Evolutionary conservation across 2,113 vertebrate species (phyloP).

Genomic region (Xiphophorus maculatus): DNA sequence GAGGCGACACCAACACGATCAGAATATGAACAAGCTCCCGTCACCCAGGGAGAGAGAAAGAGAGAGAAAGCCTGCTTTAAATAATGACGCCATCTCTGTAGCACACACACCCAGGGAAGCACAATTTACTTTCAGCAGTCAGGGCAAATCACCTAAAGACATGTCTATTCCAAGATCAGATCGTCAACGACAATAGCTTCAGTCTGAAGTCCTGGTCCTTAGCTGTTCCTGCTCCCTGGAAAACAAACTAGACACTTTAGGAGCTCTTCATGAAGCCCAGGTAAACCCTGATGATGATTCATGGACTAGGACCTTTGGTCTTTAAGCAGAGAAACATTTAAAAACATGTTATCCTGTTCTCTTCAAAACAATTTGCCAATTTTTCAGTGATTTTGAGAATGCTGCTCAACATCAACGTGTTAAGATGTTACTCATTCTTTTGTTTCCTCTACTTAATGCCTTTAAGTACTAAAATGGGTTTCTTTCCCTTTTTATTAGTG

Average conservation of each 20-base stretch:
- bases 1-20: slow-evolving; percentile 59
- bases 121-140: slow-evolving; percentile 1
- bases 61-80: slow-evolving; percentile 14
- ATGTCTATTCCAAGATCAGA: neutral
- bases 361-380: neutral
- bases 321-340: neutral
- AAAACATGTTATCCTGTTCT: neutral
- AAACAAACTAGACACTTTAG: neutral
- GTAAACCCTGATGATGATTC: neutral
- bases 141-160: neutral
- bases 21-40: slow-evolving; percentile 58
- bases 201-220: neutral
- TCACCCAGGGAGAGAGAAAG: slow-evolving; percentile 26
- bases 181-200: too few relatives aligned
- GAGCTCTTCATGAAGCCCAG: neutral
- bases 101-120: slow-evolving; percentile 2
- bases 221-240: neutral
- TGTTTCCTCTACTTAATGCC: too few relatives aligned
- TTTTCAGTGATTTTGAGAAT: neutral
- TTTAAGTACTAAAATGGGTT: neutral
- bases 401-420: too few relatives aligned
- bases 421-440: too few relatives aligned
- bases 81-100: slow-evolving; percentile 11
- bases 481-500: neutral
- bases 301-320: neutral